phyloP scores from a whole-genome alignment of 2,888 invertebrate genomes.

The Apotomis turbidana region DNA sequence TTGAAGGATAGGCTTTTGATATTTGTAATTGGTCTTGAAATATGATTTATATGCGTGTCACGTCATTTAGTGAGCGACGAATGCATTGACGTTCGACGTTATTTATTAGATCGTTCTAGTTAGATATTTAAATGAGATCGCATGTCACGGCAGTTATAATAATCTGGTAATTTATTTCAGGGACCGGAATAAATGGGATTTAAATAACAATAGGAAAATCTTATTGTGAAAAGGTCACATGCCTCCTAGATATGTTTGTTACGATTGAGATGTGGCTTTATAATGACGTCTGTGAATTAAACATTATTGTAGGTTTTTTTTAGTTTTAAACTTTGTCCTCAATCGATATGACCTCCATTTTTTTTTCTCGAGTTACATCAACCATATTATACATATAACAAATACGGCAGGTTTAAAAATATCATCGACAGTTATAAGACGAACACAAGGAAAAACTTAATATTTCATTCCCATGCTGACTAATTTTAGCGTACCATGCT shows the following conservation, averaged over 20 bases:
- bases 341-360: too few species aligned
- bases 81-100: constrained; percentile 56
- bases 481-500: too few species aligned
- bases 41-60: constrained; percentile 76
- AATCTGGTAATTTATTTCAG: constrained; percentile 65
- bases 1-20: constrained; percentile 73
- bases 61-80: constrained; percentile 48
- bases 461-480: too few species aligned
- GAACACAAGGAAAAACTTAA: too few species aligned
- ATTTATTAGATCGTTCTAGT: constrained; percentile 58
- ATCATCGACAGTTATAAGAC: too few species aligned
- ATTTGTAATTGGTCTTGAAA: constrained; percentile 68
- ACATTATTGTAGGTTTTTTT: neutral
- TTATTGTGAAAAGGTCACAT: constrained; percentile 39
- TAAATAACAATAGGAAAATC: constrained; percentile 36
- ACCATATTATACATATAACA: too few species aligned
- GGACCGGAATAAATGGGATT: constrained; percentile 45
- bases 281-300: constrained; percentile 8
- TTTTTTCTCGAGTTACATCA: too few species aligned
- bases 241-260: constrained; percentile 46
- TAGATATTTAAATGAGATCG: constrained; percentile 58
- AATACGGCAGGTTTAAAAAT: too few species aligned
- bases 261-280: constrained; percentile 41
- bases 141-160: constrained; percentile 57
- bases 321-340: too few species aligned